Percentiles rank a stretch among this genome's conserved stretches.
These are phyloP conservation scores for Pygocentrus nattereri DNA, from an alignment of 2,797 vertebrate genomes.

Conservation along the genomic window DNA sequence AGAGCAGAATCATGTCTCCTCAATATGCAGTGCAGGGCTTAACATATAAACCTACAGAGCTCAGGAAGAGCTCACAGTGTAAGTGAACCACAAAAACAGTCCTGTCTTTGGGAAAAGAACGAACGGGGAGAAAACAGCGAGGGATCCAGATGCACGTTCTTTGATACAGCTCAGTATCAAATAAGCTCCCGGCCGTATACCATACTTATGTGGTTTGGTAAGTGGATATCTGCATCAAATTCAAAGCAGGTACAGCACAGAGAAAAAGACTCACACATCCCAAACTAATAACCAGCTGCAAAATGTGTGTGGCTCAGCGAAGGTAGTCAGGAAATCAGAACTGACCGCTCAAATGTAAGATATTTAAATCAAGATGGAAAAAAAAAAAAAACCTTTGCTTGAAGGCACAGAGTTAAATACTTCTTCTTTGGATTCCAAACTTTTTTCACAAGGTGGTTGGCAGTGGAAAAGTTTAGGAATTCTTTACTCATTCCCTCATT, in stretches of 20 bases:
- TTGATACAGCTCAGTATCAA: conserved; percentile 68
- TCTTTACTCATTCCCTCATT: conserved; percentile 43
- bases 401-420: conserved; percentile 52
- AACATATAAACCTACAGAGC: conserved; percentile 27
- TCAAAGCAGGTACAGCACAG: conserved; percentile 65
- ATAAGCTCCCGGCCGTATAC: conserved; percentile 59
- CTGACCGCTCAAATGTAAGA: conserved; percentile 55
- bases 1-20: background rate
- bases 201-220: conserved; percentile 68
- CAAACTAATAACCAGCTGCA: conserved; percentile 60
- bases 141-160: conserved; percentile 63
- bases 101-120: conserved; percentile 27
- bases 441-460: conserved; percentile 33
- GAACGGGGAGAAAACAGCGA: background rate
- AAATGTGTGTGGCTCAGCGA: conserved; percentile 56
- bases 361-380: conserved; percentile 54
- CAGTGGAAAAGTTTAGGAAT: conserved; percentile 27
- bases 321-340: conserved; percentile 63
- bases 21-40: conserved; percentile 4
- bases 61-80: conserved; percentile 31
- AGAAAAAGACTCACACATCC: conserved; percentile 55
- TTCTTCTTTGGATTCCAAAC: conserved; percentile 42
- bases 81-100: conserved; percentile 43
- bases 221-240: conserved; percentile 69
- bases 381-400: conserved; percentile 40